Base-by-base conservation (phyloP, 92 coral and sea anemone species). In the Epizoanthus stellaris region DNA sequence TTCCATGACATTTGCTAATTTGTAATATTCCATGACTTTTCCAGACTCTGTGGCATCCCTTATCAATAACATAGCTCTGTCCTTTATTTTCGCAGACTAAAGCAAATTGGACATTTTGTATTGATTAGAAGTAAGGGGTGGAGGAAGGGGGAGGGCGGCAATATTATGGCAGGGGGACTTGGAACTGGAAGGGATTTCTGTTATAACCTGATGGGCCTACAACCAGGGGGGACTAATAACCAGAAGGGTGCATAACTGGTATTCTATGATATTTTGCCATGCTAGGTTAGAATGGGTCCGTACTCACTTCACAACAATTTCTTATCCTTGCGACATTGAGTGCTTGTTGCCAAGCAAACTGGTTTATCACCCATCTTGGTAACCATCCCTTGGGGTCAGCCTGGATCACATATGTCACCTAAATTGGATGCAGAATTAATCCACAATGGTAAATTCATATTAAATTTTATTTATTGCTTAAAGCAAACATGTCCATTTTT, bases 311-410 rank as follows among this genome's bases (percentile, higher is more conserved):
- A 57, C 95, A 93, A 77, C 81, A 86, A 7, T 87, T 87, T 77
- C 98, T 71, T 89, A 96, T 96, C 81, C 98, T 91, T 23, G 98
- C 93, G 20, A 96, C 88, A 77, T 96, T 96, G 63, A 96, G 73
- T 36, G 94, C 98, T 86, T 96, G 94, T 82, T 96, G 98, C 98
- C 98, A 96, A 19, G 98, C 96, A 87, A 96, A 92, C 92, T 92
- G 91, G 80, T 93, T 96, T 49, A 96, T 92, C 16, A 95, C 98
- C 98, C 95, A 96, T 34, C 70, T 88, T 0, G 98, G 98, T 4
- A 96, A 70, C 98, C 98, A 96, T 43, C 98, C 98, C 82, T 94
- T 96, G 2, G 98, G 98, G 70, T 96, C 98, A 2, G 98, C 98
- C 86, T 96, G 98, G 34, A 96, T 93, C 0, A 96, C 95, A 76